phyloP scores from a whole-genome alignment of 2,113 vertebrate species.

The Cynopterus brachyotis region DNA sequence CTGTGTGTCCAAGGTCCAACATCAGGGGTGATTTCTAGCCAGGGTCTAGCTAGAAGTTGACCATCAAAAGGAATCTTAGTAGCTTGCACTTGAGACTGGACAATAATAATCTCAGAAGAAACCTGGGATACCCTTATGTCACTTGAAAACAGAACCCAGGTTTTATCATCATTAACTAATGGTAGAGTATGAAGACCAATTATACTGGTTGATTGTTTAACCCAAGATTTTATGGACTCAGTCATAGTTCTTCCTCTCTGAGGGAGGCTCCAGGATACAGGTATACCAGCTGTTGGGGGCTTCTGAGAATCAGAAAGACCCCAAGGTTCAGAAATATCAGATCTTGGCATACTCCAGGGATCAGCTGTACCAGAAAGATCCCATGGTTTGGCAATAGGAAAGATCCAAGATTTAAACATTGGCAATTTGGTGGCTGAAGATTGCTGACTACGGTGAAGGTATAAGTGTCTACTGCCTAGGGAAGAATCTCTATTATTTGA shows the following conservation, averaged over 20 bases:
- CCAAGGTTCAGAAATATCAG: no score
- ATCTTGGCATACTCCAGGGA: no score
- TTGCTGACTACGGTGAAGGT: background rate
- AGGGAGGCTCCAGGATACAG: background rate
- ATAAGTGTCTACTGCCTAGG: background rate
- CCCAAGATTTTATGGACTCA: background rate
- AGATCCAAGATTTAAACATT: background rate
- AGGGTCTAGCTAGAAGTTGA: background rate
- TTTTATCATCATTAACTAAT: background rate
- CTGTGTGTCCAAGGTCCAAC: background rate
- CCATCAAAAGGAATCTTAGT: background rate
- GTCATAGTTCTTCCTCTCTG: background rate
- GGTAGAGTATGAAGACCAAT: background rate
- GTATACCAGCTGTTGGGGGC: background rate
- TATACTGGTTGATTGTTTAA: background rate
- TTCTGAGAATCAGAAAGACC: background rate
- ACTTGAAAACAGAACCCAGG: background rate
- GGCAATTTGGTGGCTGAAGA: background rate
- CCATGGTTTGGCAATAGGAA: background rate
- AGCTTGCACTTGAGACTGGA: background rate
- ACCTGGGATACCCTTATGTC: background rate
- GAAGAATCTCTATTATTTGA: background rate
- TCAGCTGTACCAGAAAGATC: background rate
- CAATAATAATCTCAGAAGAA: background rate
- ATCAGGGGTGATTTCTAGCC: background rate